phyloP scores from a whole-genome alignment of 1,140 invertebrate genomes.

The Agrilus planipennis region DNA sequence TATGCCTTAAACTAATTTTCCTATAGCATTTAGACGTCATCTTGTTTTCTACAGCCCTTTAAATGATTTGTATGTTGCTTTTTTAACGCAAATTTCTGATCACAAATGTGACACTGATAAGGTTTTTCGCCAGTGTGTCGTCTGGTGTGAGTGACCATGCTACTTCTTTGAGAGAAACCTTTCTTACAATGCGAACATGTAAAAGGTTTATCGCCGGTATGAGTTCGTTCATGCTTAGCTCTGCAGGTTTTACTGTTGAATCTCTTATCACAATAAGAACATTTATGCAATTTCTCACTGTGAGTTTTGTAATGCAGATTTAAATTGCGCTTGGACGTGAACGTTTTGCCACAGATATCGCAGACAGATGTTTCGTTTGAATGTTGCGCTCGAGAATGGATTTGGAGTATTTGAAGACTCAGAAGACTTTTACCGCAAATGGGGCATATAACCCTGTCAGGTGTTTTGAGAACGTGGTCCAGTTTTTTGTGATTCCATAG shows the following conservation, averaged over 20 bases:
- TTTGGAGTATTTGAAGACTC: slow-evolving; percentile 26
- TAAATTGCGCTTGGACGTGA: slow-evolving; percentile 28
- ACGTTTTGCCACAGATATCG: slow-evolving; percentile 31
- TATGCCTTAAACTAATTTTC: too few relatives aligned
- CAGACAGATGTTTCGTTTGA: slow-evolving; percentile 30
- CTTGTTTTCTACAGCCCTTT: too few relatives aligned
- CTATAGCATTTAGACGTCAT: too few relatives aligned
- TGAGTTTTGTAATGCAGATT: slow-evolving; percentile 38
- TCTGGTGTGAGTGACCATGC: slow-evolving; percentile 70
- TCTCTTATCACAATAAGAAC: slow-evolving; percentile 36
- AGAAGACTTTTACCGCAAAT: slow-evolving; percentile 1
- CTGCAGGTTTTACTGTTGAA: slow-evolving; percentile 23
- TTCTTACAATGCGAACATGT: slow-evolving; percentile 65
- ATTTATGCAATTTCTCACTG: slow-evolving; percentile 44
- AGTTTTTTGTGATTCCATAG: slow-evolving; percentile 58
- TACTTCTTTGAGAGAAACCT: slow-evolving; percentile 66
- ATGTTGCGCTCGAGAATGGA: slow-evolving; percentile 29
- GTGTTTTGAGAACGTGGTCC: slow-evolving; percentile 63
- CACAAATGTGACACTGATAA: slow-evolving; percentile 62
- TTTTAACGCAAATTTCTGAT: slow-evolving; percentile 64
- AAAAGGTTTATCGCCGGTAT: slow-evolving; percentile 67
- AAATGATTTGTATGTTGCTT: slow-evolving; percentile 64
- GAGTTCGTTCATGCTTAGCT: slow-evolving; percentile 54
- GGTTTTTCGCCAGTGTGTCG: slow-evolving; percentile 67
- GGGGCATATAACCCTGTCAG: slow-evolving; percentile 62